A percentile compares a stretch with the other conserved stretches of the same genome.
phyloP scores from a whole-genome alignment of 2,888 invertebrate species.

The Vandiemenella viatica region DNA sequence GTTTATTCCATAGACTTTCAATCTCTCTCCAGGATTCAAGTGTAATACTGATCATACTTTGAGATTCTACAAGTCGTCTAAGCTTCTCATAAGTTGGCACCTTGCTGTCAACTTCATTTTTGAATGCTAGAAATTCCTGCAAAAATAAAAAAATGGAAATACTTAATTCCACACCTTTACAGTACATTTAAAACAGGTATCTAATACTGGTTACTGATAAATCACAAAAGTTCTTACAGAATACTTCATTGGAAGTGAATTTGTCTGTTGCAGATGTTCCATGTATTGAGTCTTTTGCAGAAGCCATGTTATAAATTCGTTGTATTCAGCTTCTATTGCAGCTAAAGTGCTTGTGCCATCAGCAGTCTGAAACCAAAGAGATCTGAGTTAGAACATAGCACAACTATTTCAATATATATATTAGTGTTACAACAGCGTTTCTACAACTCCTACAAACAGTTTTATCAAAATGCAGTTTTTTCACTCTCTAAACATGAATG shows the following conservation, averaged over 20 bases:
- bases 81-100: slow-evolving; percentile 59
- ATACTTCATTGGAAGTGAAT: slow-evolving; percentile 61
- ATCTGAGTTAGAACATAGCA: neutral
- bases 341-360: slow-evolving; percentile 33
- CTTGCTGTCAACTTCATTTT: slow-evolving; percentile 59
- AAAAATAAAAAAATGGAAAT: slow-evolving; percentile 14
- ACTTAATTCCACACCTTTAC: too few relatives aligned
- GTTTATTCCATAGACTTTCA: slow-evolving; percentile 62
- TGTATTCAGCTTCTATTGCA: slow-evolving; percentile 66
- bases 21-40: slow-evolving; percentile 76
- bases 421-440: too few relatives aligned
- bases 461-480: too few relatives aligned
- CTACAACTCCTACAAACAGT: too few relatives aligned
- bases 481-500: too few relatives aligned
- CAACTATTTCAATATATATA: neutral
- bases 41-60: slow-evolving; percentile 66
- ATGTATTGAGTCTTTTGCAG: slow-evolving; percentile 59
- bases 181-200: too few relatives aligned
- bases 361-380: slow-evolving; percentile 14
- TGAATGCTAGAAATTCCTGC: slow-evolving; percentile 62
- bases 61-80: slow-evolving; percentile 62
- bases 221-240: slow-evolving; percentile 25
- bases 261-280: slow-evolving; percentile 59
- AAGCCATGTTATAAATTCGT: slow-evolving; percentile 67
- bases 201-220: too few relatives aligned